A percentile compares a stretch with the other conserved stretches of the same genome.
These are phyloP conservation scores for Dasyurus viverrinus DNA, from an alignment of 2,113 vertebrate species.

Conservation along the genomic window DNA sequence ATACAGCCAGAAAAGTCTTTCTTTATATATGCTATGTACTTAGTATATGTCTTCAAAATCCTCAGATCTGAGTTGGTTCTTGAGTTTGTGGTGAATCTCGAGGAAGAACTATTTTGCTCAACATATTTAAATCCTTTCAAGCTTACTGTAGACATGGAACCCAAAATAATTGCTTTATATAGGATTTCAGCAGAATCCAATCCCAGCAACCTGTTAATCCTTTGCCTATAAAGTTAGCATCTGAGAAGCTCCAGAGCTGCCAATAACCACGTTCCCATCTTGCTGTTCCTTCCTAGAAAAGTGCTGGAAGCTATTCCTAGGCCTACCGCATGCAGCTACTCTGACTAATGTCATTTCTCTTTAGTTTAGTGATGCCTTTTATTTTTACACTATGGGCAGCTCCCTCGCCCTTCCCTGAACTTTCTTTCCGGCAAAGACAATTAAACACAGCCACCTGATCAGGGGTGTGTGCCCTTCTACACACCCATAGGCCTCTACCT, in stretches of 20 bases:
- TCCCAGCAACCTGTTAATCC: not conserved
- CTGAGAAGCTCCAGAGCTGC: not conserved
- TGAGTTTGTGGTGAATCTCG: not conserved
- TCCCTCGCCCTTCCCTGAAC: not conserved
- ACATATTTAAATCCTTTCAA: not conserved
- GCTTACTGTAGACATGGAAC: not conserved
- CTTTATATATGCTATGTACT: not conserved
- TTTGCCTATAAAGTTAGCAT: not conserved
- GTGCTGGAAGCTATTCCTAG: not conserved
- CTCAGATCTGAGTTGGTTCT: not conserved
- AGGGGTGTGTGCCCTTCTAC: not conserved
- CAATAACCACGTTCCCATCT: not conserved
- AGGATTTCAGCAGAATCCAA: not conserved
- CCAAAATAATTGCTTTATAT: not conserved
- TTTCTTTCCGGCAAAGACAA: not conserved
- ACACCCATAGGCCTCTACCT: not conserved
- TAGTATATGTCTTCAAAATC: not conserved
- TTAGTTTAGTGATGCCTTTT: not conserved
- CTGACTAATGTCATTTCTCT: not conserved
- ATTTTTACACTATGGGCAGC: not conserved
- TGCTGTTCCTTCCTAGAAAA: not conserved
- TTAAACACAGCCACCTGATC: not conserved
- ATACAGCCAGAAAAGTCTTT: not conserved
- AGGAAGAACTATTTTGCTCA: not conserved
- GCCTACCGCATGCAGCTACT: not conserved